Base-by-base conservation (phyloP, 1,140 invertebrate species). In the Polypedilum vanderplanki region DNA sequence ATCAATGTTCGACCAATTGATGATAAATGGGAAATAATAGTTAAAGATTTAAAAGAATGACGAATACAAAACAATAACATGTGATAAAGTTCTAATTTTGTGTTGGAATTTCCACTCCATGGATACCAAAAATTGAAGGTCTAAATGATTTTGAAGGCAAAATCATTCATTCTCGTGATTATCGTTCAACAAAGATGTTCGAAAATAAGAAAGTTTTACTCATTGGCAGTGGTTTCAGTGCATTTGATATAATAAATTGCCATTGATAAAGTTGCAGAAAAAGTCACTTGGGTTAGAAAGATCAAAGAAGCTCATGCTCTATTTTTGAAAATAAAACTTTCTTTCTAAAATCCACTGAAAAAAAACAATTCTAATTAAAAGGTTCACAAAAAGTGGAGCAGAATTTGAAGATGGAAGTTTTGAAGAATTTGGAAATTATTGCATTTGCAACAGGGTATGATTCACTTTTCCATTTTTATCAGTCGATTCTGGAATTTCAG, bases 401-500 rank as follows among this genome's bases (percentile, higher is more conserved):
- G 75, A 84, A 74, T 91, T 90, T 79, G 76, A 79, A 64, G 88
- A 91, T 78, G 87, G 86, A 4, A 84, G 83, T 15, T 78, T 81
- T 64, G 85, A 87, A 78, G 80, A 87, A 17, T 80, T 90, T 7
- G 91, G 91, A 94, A 79, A 83, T 85, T 0, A 83, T 94, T 8
- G 87, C 33, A 40, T 76, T 40, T 65, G 22, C 41, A n/a, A 76
- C 57, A 7, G 74, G 74, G 5, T 74, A 74, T 15, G 83, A 83
- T 76, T 24, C n/a, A 20, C 41, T 12, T 91, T 89, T 79, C 75
- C 74, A 15, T 75, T 75, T 70, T 18, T 74, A 65, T 40, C 46
- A 15, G 41, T 74, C 8, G 75, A 75, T 57, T 74, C 73, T 65
- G 76, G 76, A 3, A 73, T 77, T 70, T 3, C n/a, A 4, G 83